phyloP scores from a whole-genome alignment of 2,113 vertebrate genomes.

The Neolamprologus falcicula region DNA sequence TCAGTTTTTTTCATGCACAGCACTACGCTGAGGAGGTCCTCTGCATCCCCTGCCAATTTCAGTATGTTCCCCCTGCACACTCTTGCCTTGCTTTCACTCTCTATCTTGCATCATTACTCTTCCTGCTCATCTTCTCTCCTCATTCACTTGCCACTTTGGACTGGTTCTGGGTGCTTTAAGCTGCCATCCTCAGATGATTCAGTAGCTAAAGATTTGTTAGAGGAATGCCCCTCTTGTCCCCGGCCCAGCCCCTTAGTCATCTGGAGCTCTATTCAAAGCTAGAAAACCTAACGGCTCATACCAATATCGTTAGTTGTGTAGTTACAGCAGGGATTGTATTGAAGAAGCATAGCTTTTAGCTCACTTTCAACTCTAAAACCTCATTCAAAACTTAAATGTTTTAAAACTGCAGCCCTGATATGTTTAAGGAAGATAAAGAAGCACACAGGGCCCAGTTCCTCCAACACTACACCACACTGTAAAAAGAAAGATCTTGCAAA shows the following conservation, averaged over 20 bases:
- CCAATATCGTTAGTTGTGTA: not conserved
- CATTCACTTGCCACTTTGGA: constrained; percentile 6
- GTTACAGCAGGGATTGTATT: not conserved
- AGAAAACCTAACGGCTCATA: not conserved
- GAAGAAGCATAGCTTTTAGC: not conserved
- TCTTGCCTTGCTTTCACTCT: constrained; percentile 63
- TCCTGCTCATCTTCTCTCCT: constrained; percentile 30
- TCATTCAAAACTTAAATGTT: not conserved
- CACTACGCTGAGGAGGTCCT: constrained; percentile 67
- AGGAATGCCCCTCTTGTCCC: not conserved
- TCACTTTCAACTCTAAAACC: not conserved
- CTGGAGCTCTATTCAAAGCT: not conserved
- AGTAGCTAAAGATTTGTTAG: not conserved
- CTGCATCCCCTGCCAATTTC: constrained; percentile 69
- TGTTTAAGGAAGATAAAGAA: not conserved
- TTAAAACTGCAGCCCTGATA: not conserved
- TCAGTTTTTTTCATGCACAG: constrained; percentile 76
- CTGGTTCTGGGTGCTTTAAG: constrained; percentile 14
- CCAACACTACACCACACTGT: not conserved
- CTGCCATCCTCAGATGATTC: not conserved
- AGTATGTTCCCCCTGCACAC: constrained; percentile 71
- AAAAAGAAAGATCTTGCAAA: not conserved
- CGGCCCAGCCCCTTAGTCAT: not conserved
- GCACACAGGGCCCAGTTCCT: not conserved
- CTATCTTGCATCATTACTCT: constrained; percentile 37